phyloP scores from a whole-genome alignment of 2,888 invertebrate genomes.

The Apamea anceps region DNA sequence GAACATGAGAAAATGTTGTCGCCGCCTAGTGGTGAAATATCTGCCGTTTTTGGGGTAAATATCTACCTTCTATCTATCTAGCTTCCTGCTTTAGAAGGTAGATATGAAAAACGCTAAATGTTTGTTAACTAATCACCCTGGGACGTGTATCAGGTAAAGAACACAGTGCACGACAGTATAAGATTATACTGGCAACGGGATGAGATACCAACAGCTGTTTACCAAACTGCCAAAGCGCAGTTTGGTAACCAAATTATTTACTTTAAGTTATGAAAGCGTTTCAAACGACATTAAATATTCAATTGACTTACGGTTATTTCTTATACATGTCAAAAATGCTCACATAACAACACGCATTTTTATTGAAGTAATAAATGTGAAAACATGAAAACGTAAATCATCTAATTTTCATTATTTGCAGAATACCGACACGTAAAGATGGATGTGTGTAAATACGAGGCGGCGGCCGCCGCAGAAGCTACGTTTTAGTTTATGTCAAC shows the following conservation, averaged over 20 bases:
- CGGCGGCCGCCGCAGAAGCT: constrained; percentile 76
- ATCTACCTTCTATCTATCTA: background rate
- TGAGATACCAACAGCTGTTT: background rate
- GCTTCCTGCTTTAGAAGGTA: background rate
- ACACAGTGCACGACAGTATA: background rate
- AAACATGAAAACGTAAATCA: background rate
- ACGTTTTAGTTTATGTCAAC: constrained; percentile 31
- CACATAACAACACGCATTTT: background rate
- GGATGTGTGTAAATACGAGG: constrained; percentile 83
- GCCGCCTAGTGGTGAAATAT: background rate
- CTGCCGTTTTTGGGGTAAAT: background rate
- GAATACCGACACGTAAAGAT: constrained; percentile 85
- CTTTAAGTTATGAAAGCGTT: background rate
- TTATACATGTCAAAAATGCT: background rate
- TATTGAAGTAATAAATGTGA: background rate
- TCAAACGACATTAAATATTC: background rate
- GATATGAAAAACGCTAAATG: background rate
- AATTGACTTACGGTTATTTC: background rate
- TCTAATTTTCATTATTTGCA: constrained; percentile 68
- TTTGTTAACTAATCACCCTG: background rate
- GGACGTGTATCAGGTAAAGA: background rate
- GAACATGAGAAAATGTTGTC: background rate
- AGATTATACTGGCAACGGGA: background rate
- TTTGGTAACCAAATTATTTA: background rate
- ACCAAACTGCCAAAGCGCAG: background rate